Percentiles rank a stretch among this genome's conserved stretches.
Evolutionary conservation across 1,140 invertebrate genomes (phyloP).

Genomic region (Orussus abietinus): DNA sequence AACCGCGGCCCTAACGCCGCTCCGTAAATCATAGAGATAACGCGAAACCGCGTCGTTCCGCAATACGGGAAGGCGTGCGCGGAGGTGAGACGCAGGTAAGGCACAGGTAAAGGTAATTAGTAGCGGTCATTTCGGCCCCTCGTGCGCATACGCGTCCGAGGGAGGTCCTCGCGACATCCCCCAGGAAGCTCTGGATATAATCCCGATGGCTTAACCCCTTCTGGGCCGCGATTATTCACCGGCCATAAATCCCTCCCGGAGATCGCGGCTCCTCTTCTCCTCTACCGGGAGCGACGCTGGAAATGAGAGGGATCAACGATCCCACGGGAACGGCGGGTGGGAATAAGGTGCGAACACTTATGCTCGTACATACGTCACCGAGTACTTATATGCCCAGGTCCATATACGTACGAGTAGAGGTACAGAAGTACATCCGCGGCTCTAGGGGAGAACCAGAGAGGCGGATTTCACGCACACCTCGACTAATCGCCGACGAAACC

Average conservation of each 20-base stretch:
- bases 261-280: no score
- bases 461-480: no score
- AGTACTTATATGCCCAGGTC: no score
- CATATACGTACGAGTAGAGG: no score
- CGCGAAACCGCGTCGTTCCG: constrained; percentile 13
- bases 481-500: no score
- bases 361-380: no score
- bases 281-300: no score
- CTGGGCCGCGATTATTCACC: background rate
- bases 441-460: no score
- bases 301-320: no score
- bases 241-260: constrained; percentile 8
- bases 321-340: no score
- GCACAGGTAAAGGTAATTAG: constrained; percentile 27
- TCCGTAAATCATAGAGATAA: constrained; percentile 37
- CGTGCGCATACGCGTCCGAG: constrained; percentile 11
- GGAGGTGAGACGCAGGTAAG: background rate
- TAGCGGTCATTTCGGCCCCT: constrained; percentile 27
- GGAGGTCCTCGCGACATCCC: constrained; percentile 3
- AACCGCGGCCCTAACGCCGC: constrained; percentile 25
- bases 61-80: constrained; percentile 7
- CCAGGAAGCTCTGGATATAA: constrained; percentile 17
- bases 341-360: no score
- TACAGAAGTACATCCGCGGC: no score
- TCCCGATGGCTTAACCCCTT: constrained; percentile 7